phyloP scores from a whole-genome alignment of 2,888 invertebrate genomes.

The Drosophila cognata region DNA sequence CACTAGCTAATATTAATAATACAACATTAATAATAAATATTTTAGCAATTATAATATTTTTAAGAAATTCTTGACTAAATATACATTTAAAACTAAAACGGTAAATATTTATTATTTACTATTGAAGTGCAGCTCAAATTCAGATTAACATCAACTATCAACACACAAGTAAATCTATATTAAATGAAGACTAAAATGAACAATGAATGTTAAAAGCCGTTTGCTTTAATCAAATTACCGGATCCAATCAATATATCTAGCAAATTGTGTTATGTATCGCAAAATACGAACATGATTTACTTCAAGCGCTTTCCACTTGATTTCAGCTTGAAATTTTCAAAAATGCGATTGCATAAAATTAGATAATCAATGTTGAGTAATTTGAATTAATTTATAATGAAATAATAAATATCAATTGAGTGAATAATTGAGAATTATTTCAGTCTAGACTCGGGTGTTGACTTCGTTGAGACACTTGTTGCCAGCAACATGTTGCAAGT shows the following conservation, averaged over 20 bases:
- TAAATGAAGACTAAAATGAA: no score
- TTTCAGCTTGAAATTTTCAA: no score
- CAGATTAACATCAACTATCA: background rate
- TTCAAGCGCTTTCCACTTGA: no score
- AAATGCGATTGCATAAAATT: no score
- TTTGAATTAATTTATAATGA: background rate
- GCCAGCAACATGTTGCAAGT: slow-evolving; percentile 39
- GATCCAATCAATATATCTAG: background rate
- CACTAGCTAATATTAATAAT: background rate
- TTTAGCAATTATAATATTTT: background rate
- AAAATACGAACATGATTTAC: no score
- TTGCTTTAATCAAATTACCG: no score
- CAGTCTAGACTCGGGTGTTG: background rate
- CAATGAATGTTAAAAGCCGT: no score
- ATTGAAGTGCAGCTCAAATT: background rate
- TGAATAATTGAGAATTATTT: background rate
- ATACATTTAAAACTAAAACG: background rate
- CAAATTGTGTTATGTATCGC: background rate
- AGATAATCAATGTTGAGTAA: background rate
- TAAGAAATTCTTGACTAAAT: background rate
- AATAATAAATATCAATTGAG: background rate
- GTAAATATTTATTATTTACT: background rate
- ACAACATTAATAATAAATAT: background rate
- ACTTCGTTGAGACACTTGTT: background rate
- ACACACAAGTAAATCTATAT: no score